Evolutionary conservation across 2,113 vertebrate genomes (phyloP).

Genomic region (Rana temporaria): DNA sequence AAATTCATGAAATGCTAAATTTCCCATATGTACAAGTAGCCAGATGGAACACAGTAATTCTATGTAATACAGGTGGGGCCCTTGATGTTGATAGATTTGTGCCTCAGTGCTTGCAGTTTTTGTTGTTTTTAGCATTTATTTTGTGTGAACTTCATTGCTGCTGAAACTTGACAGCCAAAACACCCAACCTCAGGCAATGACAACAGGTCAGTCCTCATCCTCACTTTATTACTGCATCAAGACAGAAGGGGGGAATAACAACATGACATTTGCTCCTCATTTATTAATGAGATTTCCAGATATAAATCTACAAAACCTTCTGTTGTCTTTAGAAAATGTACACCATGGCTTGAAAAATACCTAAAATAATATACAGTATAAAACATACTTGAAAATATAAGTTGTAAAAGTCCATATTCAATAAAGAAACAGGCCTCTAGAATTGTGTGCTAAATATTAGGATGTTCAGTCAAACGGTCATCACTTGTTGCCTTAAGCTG

Average conservation of each 20-base stretch:
- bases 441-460: too few species aligned
- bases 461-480: too few species aligned
- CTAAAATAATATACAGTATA: not conserved
- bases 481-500: too few species aligned
- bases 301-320: not conserved
- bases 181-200: not conserved
- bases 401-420: too few species aligned
- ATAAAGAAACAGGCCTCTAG: too few species aligned
- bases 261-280: conserved; percentile 15
- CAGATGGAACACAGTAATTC: conserved; percentile 38
- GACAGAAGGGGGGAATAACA: conserved; percentile 1
- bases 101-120: not conserved
- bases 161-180: not conserved
- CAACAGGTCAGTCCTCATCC: not conserved
- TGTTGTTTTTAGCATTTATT: conserved; percentile 12
- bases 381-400: too few species aligned
- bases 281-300: conserved; percentile 13
- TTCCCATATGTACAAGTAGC: conserved; percentile 18
- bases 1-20: conserved; percentile 15
- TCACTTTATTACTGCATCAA: conserved; percentile 5
- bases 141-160: not conserved
- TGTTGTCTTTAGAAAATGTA: not conserved
- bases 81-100: conserved; percentile 40
- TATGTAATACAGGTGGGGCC: conserved; percentile 23
- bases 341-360: not conserved